These are phyloP conservation scores for Coptotermes formosanus DNA, from an alignment of 1,140 invertebrate species.

Conservation along the genomic window DNA sequence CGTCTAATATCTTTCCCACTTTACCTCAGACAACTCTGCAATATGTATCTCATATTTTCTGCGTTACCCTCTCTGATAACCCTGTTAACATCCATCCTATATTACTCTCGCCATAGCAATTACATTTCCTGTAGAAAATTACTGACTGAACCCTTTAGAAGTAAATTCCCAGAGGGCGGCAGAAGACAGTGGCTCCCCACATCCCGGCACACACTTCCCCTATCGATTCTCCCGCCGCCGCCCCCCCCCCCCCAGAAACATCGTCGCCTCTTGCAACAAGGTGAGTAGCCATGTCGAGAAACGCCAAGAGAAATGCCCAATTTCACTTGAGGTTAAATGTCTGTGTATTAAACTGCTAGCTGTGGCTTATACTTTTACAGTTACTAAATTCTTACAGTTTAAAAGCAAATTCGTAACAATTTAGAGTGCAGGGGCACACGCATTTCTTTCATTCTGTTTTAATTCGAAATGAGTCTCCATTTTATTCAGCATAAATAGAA, in stretches of 20 bases:
- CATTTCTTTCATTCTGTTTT: not conserved
- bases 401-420: not conserved
- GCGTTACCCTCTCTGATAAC: too few relatives aligned
- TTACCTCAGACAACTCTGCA: too few relatives aligned
- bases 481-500: too few relatives aligned
- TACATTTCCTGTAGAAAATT: not conserved
- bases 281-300: not conserved
- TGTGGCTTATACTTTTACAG: not conserved
- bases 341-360: not conserved
- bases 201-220: not conserved
- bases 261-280: not conserved
- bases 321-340: not conserved
- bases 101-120: not conserved
- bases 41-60: too few relatives aligned
- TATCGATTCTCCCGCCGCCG: conserved; percentile 2
- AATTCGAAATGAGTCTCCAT: too few relatives aligned
- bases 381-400: not conserved
- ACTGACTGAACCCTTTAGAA: not conserved
- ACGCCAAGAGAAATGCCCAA: not conserved
- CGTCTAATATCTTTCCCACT: too few relatives aligned
- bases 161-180: not conserved
- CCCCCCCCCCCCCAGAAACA: not conserved
- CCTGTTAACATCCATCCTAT: not conserved
- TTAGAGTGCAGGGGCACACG: not conserved
- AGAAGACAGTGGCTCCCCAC: not conserved